Evolutionary conservation across 1,140 invertebrate species (phyloP), one percentile per base, ranked within the genome.

Genomic region (Drosophila bocki): DNA sequence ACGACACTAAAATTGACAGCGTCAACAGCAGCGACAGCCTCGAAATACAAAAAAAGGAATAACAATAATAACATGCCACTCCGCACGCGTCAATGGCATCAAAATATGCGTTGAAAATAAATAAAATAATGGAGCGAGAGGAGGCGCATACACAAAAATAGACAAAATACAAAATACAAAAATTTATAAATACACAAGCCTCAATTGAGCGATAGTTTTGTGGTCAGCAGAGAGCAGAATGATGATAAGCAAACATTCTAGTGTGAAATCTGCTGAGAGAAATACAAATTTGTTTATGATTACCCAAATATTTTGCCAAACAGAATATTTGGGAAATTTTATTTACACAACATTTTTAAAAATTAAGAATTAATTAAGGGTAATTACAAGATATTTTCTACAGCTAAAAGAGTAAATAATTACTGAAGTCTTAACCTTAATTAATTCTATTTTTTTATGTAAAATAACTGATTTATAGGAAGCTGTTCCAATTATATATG

Each of bases 31-130:
- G 58, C 12, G n/a, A 44, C 39, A 75, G 32, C 22, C 47, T 50
- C 48, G 61, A 53, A 19, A 67, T 45, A 51, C 56, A 33, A 62
- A 39, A 50, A 57, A 37, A 35, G 33, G 13, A 64, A 71, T 62
- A 79, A 63, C 41, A 50, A 63, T 63, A 78, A 69, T 64, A 62
- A 76, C 39, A 83, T 80, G 77, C 26, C 75, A 78, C 47, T 47
- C 63, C 50, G 63, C 75, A 82, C 76, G 71, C 83, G 71, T 87
- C 76, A 74, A 64, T 86, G 50, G 67, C 53, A 44, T 72, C 76
- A 63, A 77, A 82, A 82, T 69, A 70, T 82, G 83, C 83, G 83
- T 74, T 69, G 59, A 72, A 77, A 79, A 71, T 65, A 69, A 76
- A 75, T 82, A 69, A 75, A 56, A 64, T 64, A 71, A 39, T 58